A percentile compares a stretch with the other conserved stretches of the same genome.
phyloP scores from a whole-genome alignment of 1,140 invertebrate genomes.

The Chelonus insularis region DNA sequence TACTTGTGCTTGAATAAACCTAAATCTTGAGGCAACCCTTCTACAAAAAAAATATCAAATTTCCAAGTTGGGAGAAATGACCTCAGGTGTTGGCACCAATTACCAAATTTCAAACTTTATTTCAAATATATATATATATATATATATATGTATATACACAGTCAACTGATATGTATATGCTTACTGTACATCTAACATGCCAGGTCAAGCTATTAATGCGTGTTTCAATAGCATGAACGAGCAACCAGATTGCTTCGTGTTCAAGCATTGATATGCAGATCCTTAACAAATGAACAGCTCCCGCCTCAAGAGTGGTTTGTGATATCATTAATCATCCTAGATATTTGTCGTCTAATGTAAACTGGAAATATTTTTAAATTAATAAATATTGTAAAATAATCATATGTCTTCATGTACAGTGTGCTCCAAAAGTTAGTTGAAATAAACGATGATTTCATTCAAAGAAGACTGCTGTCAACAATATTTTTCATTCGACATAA shows the following conservation, averaged over 20 bases:
- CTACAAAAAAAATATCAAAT: no score
- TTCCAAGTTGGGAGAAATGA: no score
- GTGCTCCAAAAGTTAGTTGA: no score
- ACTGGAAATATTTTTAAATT: no score
- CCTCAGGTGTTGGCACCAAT: no score
- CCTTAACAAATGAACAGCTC: conserved; percentile 12
- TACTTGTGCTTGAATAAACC: conserved; percentile 29
- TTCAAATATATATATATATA: neutral
- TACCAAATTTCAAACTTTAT: no score
- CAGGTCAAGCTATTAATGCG: conserved; percentile 9
- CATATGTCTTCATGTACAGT: no score
- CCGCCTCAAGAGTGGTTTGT: conserved; percentile 6
- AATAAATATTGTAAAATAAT: no score
- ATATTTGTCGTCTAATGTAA: neutral
- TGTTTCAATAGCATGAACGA: neutral
- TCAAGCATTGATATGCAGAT: conserved; percentile 21
- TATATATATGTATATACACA: neutral
- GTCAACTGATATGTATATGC: neutral
- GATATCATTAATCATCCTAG: neutral
- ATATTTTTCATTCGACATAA: no score
- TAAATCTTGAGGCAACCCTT: conserved; percentile 19
- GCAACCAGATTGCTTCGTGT: neutral
- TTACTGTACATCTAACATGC: neutral
- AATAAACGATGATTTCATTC: no score
- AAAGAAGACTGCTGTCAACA: no score